Percentiles rank a stretch among this genome's conserved stretches.
Conservation (phyloP, 2,888 invertebrate species). For the Sceliomorpha sp. region DNA sequence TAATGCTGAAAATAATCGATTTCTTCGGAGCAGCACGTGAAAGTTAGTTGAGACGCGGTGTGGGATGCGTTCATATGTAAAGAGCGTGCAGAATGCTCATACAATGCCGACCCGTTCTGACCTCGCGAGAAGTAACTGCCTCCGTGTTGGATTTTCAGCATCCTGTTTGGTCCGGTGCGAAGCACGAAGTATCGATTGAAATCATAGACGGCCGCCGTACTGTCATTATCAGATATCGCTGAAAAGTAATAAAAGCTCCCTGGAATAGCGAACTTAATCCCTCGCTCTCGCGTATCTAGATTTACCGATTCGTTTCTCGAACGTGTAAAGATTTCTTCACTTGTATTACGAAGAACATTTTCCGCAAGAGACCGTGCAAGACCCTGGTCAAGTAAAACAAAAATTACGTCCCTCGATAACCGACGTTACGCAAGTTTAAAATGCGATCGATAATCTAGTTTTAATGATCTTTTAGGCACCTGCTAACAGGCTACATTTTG, state of each 20-base stretch:
- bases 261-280: conserved; percentile 1
- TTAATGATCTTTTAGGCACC: too few species aligned
- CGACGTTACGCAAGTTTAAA: too few species aligned
- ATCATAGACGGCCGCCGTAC: conserved; percentile 1
- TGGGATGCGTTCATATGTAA: conserved; percentile 64
- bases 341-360: too few species aligned
- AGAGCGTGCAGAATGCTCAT: conserved; percentile 67
- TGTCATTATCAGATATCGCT: conserved; percentile 8
- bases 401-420: too few species aligned
- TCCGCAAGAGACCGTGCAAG: too few species aligned
- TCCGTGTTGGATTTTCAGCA: conserved; percentile 65
- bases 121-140: conserved; percentile 58
- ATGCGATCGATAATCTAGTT: too few species aligned
- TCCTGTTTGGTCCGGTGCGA: conserved; percentile 52
- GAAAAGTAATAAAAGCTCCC: neutral
- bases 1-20: neutral
- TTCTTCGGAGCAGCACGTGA: conserved; percentile 41
- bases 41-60: conserved; percentile 57
- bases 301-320: neutral
- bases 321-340: too few species aligned
- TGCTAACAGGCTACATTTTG: too few species aligned
- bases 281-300: neutral
- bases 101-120: conserved; percentile 66
- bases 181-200: conserved; percentile 17
- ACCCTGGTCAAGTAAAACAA: too few species aligned